Conservation (phyloP, 1,140 invertebrate species). For the Drosophila neocordata region DNA sequence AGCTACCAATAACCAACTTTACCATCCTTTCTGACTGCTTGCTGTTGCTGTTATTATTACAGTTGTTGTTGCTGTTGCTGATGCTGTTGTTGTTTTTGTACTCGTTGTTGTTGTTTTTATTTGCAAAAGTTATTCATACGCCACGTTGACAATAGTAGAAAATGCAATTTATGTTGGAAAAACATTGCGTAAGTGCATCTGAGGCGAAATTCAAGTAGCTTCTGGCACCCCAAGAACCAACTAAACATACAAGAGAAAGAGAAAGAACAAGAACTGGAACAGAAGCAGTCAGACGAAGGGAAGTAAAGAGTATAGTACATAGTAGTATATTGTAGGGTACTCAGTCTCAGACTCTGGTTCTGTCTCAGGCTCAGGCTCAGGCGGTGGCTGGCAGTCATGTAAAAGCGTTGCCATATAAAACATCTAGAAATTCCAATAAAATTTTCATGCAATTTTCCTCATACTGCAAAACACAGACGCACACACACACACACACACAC, state of each 20-base stretch:
- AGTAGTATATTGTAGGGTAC: too few species aligned
- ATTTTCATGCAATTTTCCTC: conserved; percentile 64
- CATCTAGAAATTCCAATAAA: conserved; percentile 67
- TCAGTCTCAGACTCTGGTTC: conserved; percentile 11
- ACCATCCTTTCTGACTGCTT: conserved; percentile 15
- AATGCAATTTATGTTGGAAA: conserved; percentile 71
- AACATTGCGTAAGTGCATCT: conserved; percentile 69
- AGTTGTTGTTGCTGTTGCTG: not conserved
- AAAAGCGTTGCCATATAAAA: conserved; percentile 63
- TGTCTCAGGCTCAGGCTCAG: conserved; percentile 36
- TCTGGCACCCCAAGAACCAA: conserved; percentile 19
- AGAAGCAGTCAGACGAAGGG: not conserved
- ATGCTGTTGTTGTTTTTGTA: not conserved
- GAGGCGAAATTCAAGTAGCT: conserved; percentile 63
- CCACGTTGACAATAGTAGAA: conserved; percentile 67
- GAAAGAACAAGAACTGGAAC: not conserved
- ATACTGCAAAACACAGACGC: conserved; percentile 19
- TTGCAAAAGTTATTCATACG: conserved; percentile 68
- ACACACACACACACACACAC: conserved; percentile 13
- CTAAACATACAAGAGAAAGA: conserved; percentile 23
- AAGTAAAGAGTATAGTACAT: too few species aligned
- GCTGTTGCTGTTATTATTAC: conserved; percentile 9
- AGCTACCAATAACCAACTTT: conserved; percentile 52
- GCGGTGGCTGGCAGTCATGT: conserved; percentile 56
- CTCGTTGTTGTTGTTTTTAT: conserved; percentile 36